Evolutionary conservation across 2,888 invertebrate genomes (phyloP).

Genomic region (Sinelater perroti): DNA sequence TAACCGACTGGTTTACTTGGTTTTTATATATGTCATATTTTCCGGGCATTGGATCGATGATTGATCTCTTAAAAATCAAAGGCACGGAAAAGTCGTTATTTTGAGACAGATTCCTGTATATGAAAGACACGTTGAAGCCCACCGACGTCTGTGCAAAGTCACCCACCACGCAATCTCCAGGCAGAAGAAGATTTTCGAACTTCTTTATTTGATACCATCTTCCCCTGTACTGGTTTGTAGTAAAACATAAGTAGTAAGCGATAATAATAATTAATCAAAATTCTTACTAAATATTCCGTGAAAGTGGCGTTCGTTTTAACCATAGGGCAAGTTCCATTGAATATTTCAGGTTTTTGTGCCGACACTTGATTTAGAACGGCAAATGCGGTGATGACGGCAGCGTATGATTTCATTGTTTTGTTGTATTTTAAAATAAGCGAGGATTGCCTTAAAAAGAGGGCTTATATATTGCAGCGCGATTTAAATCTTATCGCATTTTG

Average conservation of each 20-base stretch:
- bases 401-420: neutral
- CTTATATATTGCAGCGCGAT: slow-evolving; percentile 3
- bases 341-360: neutral
- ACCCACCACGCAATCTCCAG: slow-evolving; percentile 13
- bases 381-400: neutral
- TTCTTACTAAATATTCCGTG: neutral
- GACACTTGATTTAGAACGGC: neutral
- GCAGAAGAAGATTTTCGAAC: slow-evolving; percentile 18
- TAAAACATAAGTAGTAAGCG: neutral
- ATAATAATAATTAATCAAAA: neutral
- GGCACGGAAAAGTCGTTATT: neutral
- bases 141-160: neutral
- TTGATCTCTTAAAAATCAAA: neutral
- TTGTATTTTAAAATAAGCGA: neutral
- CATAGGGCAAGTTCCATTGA: neutral
- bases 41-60: slow-evolving; percentile 5
- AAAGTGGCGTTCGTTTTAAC: neutral
- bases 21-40: slow-evolving; percentile 12
- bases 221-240: slow-evolving; percentile 28
- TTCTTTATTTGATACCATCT: slow-evolving; percentile 36
- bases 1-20: slow-evolving; percentile 3
- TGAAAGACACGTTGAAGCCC: slow-evolving; percentile 1
- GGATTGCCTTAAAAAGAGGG: neutral
- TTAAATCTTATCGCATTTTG: too few relatives aligned
- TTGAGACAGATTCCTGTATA: neutral